Evolutionary conservation across 1,140 invertebrate species (phyloP), one percentile per base, ranked within the genome.

Genomic region (Zaprionus ghesquierei): DNA sequence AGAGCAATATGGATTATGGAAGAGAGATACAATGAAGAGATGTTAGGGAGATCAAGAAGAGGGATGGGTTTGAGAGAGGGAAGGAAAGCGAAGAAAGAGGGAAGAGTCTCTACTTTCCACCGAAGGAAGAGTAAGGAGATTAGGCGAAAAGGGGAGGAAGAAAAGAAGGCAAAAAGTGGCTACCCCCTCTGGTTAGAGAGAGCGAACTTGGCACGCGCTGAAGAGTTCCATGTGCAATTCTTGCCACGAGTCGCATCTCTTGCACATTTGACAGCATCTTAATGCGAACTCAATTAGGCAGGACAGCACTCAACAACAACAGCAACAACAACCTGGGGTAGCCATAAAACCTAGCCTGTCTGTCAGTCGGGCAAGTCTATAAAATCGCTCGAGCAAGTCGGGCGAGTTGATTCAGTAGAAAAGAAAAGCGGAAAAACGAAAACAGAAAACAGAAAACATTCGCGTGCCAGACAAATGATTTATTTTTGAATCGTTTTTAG

Each of bases 381-480:
- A 73, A 84, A 86, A 66, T 44, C 62, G 27, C 22, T 27, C 65
- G 71, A 51, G 54, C 76, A 65, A 71, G 70, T 61, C 61, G 68
- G 69, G 53, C 66, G 77, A 20, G 54, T 41, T 64, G 38, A 46
- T 18, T 25, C 31, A 64, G 31, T 33, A 25, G 49, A n/a, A 9
- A 22, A 18, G n/a, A 53, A 60, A 29, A 5, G 33, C 22, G 12
- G 2, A 25, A 46, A 49, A 68, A 44, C 62, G 38, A 31, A 55
- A 58, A 55, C 56, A 59, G 62, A 71, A 23, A 64, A 38, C 44
- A 46, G n/a, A 70, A 65, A 73, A 72, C 65, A 85, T 87, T 87
- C 84, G 82, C 84, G 79, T 87, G 82, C 82, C 77, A 77, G 79
- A 71, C 69, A 77, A 69, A 77, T 87, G 84, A 89, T 89, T 89